Conservation (phyloP, 64 coral and sea anemone genomes). For the Astreopora myriophthalma region DNA sequence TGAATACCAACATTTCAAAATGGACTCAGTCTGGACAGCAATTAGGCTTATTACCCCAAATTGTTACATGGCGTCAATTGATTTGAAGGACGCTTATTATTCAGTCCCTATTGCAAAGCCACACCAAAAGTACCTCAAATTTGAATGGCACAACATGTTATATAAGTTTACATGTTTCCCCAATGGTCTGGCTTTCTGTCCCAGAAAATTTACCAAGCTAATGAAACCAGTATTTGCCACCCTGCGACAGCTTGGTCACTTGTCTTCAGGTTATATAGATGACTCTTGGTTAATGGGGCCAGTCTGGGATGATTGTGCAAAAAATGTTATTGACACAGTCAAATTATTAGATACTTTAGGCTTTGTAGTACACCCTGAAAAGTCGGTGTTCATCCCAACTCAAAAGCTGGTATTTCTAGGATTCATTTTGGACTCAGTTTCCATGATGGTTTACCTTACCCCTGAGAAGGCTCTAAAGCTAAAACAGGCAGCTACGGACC, state of each 20-base stretch:
- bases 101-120: conserved; percentile 40
- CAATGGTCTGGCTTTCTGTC: conserved; percentile 32
- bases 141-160: conserved; percentile 2
- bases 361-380: no score
- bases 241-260: not conserved
- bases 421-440: no score
- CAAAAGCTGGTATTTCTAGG: no score
- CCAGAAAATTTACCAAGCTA: conserved; percentile 4
- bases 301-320: no score
- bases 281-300: no score
- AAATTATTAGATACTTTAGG: no score
- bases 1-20: conserved; percentile 52
- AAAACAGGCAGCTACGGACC: not conserved
- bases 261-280: not conserved
- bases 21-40: conserved; percentile 29
- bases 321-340: no score
- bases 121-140: conserved; percentile 20
- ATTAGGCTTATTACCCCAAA: not conserved
- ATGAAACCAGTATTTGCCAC: conserved; percentile 22
- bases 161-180: conserved; percentile 33
- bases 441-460: no score
- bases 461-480: no score
- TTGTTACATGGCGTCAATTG: conserved; percentile 20
- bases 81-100: conserved; percentile 10
- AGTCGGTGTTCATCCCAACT: no score